phyloP scores from a whole-genome alignment of 35 echinoderm and acorn worm genomes.

The Apostichopus japonicus region DNA sequence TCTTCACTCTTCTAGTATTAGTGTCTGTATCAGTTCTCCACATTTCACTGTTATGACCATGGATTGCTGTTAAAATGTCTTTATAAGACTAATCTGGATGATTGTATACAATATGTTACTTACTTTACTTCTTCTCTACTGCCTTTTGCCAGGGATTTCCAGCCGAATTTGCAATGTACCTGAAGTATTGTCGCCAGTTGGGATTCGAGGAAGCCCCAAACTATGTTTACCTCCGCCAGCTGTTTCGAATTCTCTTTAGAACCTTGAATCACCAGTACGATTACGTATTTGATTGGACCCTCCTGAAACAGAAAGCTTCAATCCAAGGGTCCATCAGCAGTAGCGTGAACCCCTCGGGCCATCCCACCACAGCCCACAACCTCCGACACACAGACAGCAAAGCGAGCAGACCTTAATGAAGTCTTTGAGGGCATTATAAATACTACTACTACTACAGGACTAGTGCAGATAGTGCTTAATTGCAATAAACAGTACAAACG shows the following conservation, averaged over 20 bases:
- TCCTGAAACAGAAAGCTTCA: slow-evolving; percentile 84
- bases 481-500: slow-evolving; percentile 38
- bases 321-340: slow-evolving; percentile 6
- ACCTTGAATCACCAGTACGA: slow-evolving; percentile 97
- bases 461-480: slow-evolving; percentile 50
- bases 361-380: slow-evolving; percentile 32
- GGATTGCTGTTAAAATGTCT: too few species aligned
- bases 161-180: slow-evolving; percentile 86
- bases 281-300: slow-evolving; percentile 93
- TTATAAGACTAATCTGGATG: too few species aligned
- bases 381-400: slow-evolving; percentile 61
- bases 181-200: slow-evolving; percentile 85
- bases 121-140: too few species aligned
- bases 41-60: too few species aligned
- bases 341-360: slow-evolving; percentile 27
- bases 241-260: slow-evolving; percentile 93
- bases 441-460: neutral
- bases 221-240: slow-evolving; percentile 94
- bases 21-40: too few species aligned
- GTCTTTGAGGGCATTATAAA: neutral
- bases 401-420: slow-evolving; percentile 40
- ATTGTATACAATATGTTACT: too few species aligned
- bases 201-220: slow-evolving; percentile 91
- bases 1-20: too few species aligned
- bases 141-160: slow-evolving; percentile 65